Base-by-base conservation (phyloP, 37 sponge, comb jelly and placozoan species). In the Aplysina aerophoba region DNA sequence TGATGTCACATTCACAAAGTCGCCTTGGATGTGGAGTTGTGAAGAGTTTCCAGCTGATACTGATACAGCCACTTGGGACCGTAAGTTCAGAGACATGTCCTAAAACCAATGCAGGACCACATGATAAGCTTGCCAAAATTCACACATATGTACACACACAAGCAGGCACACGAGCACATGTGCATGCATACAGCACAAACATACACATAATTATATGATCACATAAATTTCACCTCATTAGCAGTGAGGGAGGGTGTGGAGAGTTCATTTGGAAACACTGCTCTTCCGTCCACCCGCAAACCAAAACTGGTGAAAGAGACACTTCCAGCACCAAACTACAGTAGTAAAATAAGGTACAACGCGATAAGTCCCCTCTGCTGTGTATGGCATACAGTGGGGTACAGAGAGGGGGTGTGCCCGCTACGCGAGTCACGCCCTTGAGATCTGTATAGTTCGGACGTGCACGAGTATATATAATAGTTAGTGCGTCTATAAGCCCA, bases 321-420 rank as follows among this genome's bases (percentile, higher is more conserved):
- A n/a, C 81, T 90, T 4, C 94, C 97, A 87, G 94, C 88, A 4
- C 97, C 97, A 79, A 87, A 33, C 95, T 95, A 90, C 55, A 84
- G 15, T 24, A 80, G 34, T 16, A 0, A 73, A 73, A 25, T 0
- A 83, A 44, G 50, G 40, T 24, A 79, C 3, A 44, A 44, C n/a
- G n/a, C n/a, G n/a, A n/a, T n/a, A n/a, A n/a, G n/a, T n/a, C n/a
- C n/a, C n/a, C n/a, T n/a, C n/a, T n/a, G n/a, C n/a, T n/a, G n/a
- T n/a, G n/a, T n/a, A n/a, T n/a, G n/a, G n/a, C n/a, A n/a, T n/a
- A n/a, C n/a, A n/a, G n/a, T n/a, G n/a, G n/a, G n/a, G n/a, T n/a
- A n/a, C n/a, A n/a, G n/a, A n/a, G n/a, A n/a, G n/a, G n/a, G n/a
- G n/a, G n/a, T n/a, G n/a, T n/a, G n/a, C n/a, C n/a, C n/a, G n/a